Conservation (phyloP, 1,140 invertebrate species). For the Drosophila trapezifrons region DNA sequence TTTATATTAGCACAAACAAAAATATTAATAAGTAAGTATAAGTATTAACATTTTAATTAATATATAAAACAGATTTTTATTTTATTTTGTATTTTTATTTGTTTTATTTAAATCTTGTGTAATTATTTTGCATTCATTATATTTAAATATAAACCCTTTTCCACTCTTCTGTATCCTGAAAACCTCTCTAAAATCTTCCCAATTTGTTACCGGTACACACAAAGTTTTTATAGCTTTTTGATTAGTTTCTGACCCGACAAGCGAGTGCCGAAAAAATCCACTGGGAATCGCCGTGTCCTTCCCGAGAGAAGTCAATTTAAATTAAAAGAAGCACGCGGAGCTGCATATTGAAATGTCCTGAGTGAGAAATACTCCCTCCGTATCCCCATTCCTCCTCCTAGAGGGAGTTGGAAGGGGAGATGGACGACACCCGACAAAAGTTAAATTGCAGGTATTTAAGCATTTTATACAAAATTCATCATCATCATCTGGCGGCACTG, state of each 20-base stretch:
- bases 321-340: slow-evolving; percentile 68
- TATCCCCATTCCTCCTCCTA: not conserved
- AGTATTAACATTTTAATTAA: no score
- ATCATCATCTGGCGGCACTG: slow-evolving; percentile 60
- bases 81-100: no score
- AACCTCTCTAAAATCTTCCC: slow-evolving; percentile 6
- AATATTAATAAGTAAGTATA: no score
- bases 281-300: slow-evolving; percentile 36
- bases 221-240: slow-evolving; percentile 81
- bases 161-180: not conserved
- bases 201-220: slow-evolving; percentile 19
- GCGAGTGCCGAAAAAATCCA: slow-evolving; percentile 23
- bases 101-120: no score
- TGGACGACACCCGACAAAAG: slow-evolving; percentile 64
- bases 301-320: slow-evolving; percentile 70
- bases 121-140: not conserved
- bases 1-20: no score
- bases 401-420: not conserved
- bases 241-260: slow-evolving; percentile 68
- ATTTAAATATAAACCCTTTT: not conserved
- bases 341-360: slow-evolving; percentile 67
- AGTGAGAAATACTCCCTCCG: not conserved
- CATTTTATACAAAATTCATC: slow-evolving; percentile 82
- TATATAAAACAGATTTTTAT: no score
- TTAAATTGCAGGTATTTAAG: slow-evolving; percentile 84